Evolutionary conservation across 2,888 invertebrate species (phyloP).

Genomic region (Microplitis manilae): DNA sequence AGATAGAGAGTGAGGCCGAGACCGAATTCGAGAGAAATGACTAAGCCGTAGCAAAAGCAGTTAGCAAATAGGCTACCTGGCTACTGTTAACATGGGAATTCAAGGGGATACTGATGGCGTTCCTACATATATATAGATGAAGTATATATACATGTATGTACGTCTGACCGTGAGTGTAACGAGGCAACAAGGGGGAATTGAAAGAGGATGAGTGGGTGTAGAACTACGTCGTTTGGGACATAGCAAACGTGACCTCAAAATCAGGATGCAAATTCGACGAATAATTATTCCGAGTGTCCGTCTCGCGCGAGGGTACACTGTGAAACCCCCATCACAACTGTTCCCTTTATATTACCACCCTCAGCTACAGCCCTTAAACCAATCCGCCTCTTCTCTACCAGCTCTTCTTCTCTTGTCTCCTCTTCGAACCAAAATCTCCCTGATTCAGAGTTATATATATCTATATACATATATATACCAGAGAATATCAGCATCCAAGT

Average conservation of each 20-base stretch:
- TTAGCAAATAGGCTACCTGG: background rate
- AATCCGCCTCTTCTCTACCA: constrained; percentile 27
- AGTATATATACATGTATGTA: constrained; percentile 2
- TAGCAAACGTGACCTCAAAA: constrained; percentile 66
- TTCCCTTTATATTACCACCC: constrained; percentile 29
- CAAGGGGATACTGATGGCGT: constrained; percentile 28
- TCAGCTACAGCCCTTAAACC: background rate
- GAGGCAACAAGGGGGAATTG: constrained; percentile 5
- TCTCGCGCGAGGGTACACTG: constrained; percentile 49
- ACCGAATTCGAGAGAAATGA: background rate
- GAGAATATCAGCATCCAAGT: background rate
- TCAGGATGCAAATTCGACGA: constrained; percentile 67
- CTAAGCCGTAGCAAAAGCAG: background rate
- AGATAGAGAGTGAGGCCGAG: background rate
- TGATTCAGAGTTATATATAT: constrained; percentile 55
- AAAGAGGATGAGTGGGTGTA: constrained; percentile 18
- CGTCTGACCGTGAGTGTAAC: background rate
- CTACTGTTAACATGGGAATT: constrained; percentile 17
- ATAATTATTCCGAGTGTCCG: constrained; percentile 68
- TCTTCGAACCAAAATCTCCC: constrained; percentile 48
- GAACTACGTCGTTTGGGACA: constrained; percentile 47
- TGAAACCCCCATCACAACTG: constrained; percentile 42
- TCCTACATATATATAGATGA: constrained; percentile 16
- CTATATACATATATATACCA: background rate
- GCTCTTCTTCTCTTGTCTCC: constrained; percentile 11